Evolutionary conservation across 2,113 vertebrate species (phyloP), one percentile per base, ranked within the genome.

Genomic region (Promerops cafer): DNA sequence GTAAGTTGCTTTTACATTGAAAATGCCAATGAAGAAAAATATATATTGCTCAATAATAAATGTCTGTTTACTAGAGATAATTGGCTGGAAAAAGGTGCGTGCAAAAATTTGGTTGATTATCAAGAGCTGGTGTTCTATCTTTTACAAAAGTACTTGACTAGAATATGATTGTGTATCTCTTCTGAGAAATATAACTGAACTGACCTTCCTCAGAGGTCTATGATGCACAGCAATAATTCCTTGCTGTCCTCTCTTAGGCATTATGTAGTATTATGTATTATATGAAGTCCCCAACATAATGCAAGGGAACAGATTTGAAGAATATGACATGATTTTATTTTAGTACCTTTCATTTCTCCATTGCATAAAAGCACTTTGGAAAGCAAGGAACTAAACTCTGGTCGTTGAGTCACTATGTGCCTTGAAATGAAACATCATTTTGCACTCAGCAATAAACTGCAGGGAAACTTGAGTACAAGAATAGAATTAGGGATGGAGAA

Each of bases 401-500:
- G 50, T 93, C 1, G 0, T 59, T 49, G 83, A 92, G 26, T 70
- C 42, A 40, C 59, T 83, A 27, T 39, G 42, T 9, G n/a, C n/a
- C 80, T 86, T 78, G 86, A 92, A 97, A 91, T 72, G 75, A 83
- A 92, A 94, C 91, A 81, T 70, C 15, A 59, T 90, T 95, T 90
- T 95, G 68, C 71, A 92, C 95, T 95, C 74, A 81, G 52, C 52
- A 79, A 45, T 83, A 85, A 59, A 61, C 39, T 70, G 33, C 59
- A 90, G 35, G 24, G 85, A 85, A 82, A 52, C 47, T 37, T 64
- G 54, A 50, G 59, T 42, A 50, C 5, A 12, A 69, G 60, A 91
- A 59, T 22, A 83, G 87, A 93, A 90, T 84, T 75, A 90, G 33
- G n/a, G 47, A 53, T 31, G 79, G 54, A 83, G 42, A 86, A 86